phyloP scores from a whole-genome alignment of 1,140 invertebrate species.

The Monochamus saltuarius region DNA sequence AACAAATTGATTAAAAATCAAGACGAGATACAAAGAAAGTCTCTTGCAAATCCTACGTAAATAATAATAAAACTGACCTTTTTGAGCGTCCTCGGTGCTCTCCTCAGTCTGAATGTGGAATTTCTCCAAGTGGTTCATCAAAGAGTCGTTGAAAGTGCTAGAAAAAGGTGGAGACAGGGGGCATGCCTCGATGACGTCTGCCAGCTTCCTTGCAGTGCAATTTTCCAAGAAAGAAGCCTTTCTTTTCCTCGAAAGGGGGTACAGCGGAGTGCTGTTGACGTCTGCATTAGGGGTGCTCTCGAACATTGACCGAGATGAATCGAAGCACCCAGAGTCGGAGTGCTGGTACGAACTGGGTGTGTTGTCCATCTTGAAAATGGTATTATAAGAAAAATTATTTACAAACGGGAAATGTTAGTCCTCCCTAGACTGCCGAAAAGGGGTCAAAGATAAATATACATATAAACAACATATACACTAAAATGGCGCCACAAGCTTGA shows the following conservation, averaged over 20 bases:
- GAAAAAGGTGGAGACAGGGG: conserved; percentile 33
- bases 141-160: conserved; percentile 37
- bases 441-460: conserved; percentile 6
- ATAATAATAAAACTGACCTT: conserved; percentile 10
- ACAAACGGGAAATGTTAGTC: neutral
- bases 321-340: conserved; percentile 18
- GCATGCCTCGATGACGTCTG: conserved; percentile 19
- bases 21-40: conserved; percentile 3
- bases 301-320: conserved; percentile 19
- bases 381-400: neutral
- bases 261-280: conserved; percentile 13
- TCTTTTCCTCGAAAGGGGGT: conserved; percentile 2
- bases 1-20: neutral
- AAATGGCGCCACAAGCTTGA: conserved; percentile 16
- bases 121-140: conserved; percentile 34
- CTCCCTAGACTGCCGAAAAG: neutral
- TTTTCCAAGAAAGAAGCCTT: conserved; percentile 21
- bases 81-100: conserved; percentile 7
- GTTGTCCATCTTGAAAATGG: conserved; percentile 25
- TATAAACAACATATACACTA: conserved; percentile 6
- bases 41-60: neutral
- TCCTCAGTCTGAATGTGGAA: conserved; percentile 27
- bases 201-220: conserved; percentile 17
- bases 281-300: conserved; percentile 28
- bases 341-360: conserved; percentile 17